Base-by-base conservation (phyloP, 1,140 invertebrate species). In the Mamestra configurata region DNA sequence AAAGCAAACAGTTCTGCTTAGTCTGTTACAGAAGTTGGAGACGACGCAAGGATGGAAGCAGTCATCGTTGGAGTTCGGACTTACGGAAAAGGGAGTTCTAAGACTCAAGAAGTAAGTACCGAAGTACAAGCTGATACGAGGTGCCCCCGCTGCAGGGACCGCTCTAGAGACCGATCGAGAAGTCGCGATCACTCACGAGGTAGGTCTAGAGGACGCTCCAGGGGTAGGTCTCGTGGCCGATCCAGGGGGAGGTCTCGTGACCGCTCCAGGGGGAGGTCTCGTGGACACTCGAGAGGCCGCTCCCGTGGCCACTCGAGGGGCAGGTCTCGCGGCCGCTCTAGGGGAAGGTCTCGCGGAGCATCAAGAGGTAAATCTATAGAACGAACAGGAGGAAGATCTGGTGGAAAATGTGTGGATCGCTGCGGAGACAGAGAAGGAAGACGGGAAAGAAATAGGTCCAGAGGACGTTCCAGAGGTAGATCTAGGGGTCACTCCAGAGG, bases 401-500 rank as follows among this genome's bases (percentile, higher is more conserved):
- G 77, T 8, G 18, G 37, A 22, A 61, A n/a, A 77, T 49, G 15
- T 49, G 43, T 49, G 43, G 43, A n/a, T n/a, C 43, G 15, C 43
- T n/a, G 43, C 43, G 15, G 43, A 4, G 1, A n/a, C 4, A 15
- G 43, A n/a, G 13, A 15, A 15, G 13, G 13, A 46, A 46, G 43
- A n/a, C 43, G 80, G 11, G 61, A 46, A 15, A 61, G 24, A 49
- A 81, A 78, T 13, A 27, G 77, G 18, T 83, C 73, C 1, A 37
- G 78, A 22, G 73, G 55, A 0, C 73, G 6, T 20, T 83, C 79
- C 8, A 83, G 81, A 18, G 57, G 57, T 4, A 68, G n/a, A 57
- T 86, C 77, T n/a, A 24, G 79, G 13, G 55, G 59, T 0, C 49
- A 55, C 8, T 83, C 83, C 18, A 64, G 76, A 31, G 55, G 27